Conservation (phyloP, 2,888 invertebrate species). For the Polymixis flavicincta region DNA sequence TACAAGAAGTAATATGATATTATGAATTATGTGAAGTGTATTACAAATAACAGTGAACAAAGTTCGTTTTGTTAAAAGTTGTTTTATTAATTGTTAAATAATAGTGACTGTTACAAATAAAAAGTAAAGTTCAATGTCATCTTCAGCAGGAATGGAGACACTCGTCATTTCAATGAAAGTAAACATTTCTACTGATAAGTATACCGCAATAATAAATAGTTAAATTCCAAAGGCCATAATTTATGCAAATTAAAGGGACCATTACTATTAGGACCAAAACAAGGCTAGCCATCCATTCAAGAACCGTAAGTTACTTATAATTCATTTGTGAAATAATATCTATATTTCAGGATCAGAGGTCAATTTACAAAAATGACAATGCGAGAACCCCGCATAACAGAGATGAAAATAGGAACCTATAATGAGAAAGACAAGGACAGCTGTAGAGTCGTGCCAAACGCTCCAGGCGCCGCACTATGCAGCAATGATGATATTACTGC, state of each 20-base stretch:
- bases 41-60: not conserved
- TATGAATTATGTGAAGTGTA: not conserved
- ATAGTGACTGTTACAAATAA: not conserved
- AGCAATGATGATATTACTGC: slow-evolving; percentile 82
- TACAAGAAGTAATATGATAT: not conserved
- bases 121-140: not conserved
- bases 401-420: slow-evolving; percentile 64
- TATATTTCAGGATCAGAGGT: slow-evolving; percentile 85
- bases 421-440: slow-evolving; percentile 67
- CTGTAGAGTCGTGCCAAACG: slow-evolving; percentile 74
- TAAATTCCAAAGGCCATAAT: slow-evolving; percentile 1
- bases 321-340: slow-evolving; percentile 84
- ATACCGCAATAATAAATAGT: not conserved
- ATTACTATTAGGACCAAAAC: slow-evolving; percentile 46
- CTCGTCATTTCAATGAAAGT: not conserved
- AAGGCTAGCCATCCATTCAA: slow-evolving; percentile 67
- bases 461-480: slow-evolving; percentile 81
- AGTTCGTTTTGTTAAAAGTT: not conserved
- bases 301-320: slow-evolving; percentile 71
- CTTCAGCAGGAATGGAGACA: not conserved
- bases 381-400: slow-evolving; percentile 74
- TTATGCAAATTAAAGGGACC: slow-evolving; percentile 36
- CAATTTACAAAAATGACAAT: slow-evolving; percentile 88
- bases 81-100: not conserved
- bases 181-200: not conserved